These are phyloP conservation scores for Burhinus oedicnemus DNA, from an alignment of 2,113 vertebrate genomes.

Conservation along the genomic window DNA sequence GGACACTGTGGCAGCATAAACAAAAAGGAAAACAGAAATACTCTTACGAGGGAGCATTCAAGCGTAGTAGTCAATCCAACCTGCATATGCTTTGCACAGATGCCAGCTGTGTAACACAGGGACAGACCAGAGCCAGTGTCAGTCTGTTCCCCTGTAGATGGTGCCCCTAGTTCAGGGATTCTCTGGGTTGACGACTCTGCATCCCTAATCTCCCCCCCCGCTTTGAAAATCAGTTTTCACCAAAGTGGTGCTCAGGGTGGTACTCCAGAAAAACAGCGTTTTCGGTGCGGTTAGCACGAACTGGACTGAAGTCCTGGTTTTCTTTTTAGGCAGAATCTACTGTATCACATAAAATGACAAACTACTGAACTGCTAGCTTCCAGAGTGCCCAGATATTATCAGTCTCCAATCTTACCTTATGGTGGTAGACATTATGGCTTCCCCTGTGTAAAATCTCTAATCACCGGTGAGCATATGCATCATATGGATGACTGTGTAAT, in stretches of 20 bases:
- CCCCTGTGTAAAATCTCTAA: neutral
- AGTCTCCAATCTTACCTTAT: neutral
- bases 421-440: neutral
- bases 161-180: slow-evolving; percentile 56
- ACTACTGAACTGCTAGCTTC: neutral
- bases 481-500: neutral
- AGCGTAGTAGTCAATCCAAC: neutral
- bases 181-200: neutral
- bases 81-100: neutral
- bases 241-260: neutral
- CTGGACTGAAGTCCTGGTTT: neutral
- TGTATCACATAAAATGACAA: neutral
- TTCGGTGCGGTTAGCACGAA: neutral
- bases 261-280: neutral
- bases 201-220: neutral
- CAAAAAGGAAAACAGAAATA: neutral
- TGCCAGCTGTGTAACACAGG: neutral
- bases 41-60: neutral
- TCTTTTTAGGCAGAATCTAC: neutral
- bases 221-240: neutral
- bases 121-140: neutral
- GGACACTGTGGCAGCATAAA: neutral
- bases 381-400: neutral
- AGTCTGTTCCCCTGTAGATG: slow-evolving; percentile 64
- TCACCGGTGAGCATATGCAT: neutral